Conservation (phyloP, 2,113 vertebrate species). For the Hippocampus guttulatus region DNA sequence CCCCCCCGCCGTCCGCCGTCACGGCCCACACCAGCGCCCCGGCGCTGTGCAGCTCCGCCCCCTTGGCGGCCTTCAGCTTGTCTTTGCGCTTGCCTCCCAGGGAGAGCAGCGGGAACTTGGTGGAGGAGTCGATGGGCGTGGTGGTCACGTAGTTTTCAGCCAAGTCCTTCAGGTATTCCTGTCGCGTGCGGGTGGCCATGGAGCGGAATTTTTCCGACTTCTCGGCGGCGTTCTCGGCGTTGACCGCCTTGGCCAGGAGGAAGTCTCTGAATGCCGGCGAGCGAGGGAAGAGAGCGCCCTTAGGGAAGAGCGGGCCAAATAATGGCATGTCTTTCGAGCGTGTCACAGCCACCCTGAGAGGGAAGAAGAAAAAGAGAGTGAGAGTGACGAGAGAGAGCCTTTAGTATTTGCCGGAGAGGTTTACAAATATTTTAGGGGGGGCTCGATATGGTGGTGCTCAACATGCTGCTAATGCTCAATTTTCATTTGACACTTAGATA, state of each 20-base stretch:
- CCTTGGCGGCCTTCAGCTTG: slow-evolving; percentile 76
- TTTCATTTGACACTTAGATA: neutral
- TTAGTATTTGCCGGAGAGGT: slow-evolving; percentile 23
- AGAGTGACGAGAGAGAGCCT: slow-evolving; percentile 18
- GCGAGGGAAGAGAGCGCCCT: slow-evolving; percentile 78
- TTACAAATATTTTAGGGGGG: slow-evolving; percentile 9
- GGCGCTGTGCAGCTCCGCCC: slow-evolving; percentile 80
- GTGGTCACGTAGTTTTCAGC: slow-evolving; percentile 87
- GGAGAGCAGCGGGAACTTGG: slow-evolving; percentile 82
- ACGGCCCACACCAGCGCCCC: slow-evolving; percentile 85
- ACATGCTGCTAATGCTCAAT: neutral
- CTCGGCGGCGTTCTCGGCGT: slow-evolving; percentile 84
- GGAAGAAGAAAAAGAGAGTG: slow-evolving; percentile 14
- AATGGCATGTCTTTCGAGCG: slow-evolving; percentile 88
- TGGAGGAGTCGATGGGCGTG: slow-evolving; percentile 84
- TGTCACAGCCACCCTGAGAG: slow-evolving; percentile 81
- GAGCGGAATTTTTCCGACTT: slow-evolving; percentile 87
- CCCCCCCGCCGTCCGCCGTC: slow-evolving; percentile 58
- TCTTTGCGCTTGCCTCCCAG: slow-evolving; percentile 79
- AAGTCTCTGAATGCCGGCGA: slow-evolving; percentile 81
- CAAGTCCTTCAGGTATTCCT: slow-evolving; percentile 87
- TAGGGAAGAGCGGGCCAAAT: slow-evolving; percentile 81
- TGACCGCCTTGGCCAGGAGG: slow-evolving; percentile 85
- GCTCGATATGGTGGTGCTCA: neutral
- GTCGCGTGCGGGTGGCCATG: slow-evolving; percentile 87